These are phyloP conservation scores for Hydractinia echinata DNA, from an alignment of 30 jellyfish, hydroid and myxozoan species.

Conservation along the genomic window DNA sequence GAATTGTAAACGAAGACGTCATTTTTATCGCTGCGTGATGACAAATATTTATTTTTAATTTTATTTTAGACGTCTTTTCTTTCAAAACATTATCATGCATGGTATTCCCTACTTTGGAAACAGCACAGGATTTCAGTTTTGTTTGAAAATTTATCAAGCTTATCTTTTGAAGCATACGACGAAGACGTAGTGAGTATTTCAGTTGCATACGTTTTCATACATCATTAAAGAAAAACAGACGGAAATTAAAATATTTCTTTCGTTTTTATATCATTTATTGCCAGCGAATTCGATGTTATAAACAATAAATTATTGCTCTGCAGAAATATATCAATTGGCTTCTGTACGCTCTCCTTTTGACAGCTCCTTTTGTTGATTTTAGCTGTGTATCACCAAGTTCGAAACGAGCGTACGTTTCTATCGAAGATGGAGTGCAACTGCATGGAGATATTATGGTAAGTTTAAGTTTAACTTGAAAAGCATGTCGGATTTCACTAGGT, in stretches of 20 bases:
- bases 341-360: too few species aligned
- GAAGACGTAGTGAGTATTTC: constrained; percentile 36
- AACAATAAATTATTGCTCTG: too few species aligned
- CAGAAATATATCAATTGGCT: too few species aligned
- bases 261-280: too few species aligned
- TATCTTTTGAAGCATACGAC: constrained; percentile 56
- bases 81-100: constrained; percentile 37
- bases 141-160: constrained; percentile 63
- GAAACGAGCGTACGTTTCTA: constrained; percentile 33
- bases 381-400: constrained; percentile 45
- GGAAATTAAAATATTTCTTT: too few species aligned
- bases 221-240: background rate
- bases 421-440: constrained; percentile 37
- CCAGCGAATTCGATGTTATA: too few species aligned
- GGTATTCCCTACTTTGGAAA: constrained; percentile 74
- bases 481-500: background rate
- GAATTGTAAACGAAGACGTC: background rate
- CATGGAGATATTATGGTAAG: constrained; percentile 85
- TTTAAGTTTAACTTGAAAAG: background rate
- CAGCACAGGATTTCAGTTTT: constrained; percentile 58
- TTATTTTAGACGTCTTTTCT: background rate
- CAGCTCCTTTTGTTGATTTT: background rate
- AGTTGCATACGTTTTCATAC: too few species aligned
- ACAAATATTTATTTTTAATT: background rate
- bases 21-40: background rate